These are phyloP conservation scores for Coregonus ussuriensis DNA, from an alignment of 2,797 vertebrate genomes.

Conservation along the genomic window DNA sequence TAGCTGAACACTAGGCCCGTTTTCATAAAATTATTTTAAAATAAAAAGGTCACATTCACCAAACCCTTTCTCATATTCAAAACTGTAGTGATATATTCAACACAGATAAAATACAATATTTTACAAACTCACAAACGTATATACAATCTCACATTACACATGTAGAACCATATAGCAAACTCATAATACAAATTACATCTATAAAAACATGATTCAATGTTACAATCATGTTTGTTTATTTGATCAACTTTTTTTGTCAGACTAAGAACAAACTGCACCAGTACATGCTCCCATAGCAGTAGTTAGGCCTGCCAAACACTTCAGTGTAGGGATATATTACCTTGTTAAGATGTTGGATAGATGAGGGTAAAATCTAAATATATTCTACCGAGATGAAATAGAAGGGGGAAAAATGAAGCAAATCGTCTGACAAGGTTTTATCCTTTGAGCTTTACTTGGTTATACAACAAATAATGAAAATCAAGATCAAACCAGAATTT, in stretches of 20 bases:
- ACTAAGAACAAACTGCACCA: constrained; percentile 56
- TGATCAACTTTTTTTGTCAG: constrained; percentile 38
- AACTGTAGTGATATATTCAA: constrained; percentile 69
- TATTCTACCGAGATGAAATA: constrained; percentile 1
- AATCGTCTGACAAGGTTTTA: background rate
- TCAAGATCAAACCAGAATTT: too few relatives aligned
- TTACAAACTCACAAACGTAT: constrained; percentile 76
- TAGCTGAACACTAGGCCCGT: constrained; percentile 3
- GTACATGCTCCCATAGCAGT: constrained; percentile 65
- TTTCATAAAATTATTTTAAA: constrained; percentile 64
- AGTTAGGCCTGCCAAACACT: constrained; percentile 71
- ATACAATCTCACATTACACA: constrained; percentile 82
- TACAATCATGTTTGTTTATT: constrained; percentile 69
- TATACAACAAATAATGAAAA: background rate
- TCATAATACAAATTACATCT: constrained; percentile 83
- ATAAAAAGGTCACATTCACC: constrained; percentile 70
- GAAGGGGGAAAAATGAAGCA: background rate
- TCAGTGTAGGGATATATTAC: constrained; percentile 72
- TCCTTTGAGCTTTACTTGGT: background rate
- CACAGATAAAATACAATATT: constrained; percentile 78
- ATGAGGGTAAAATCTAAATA: background rate
- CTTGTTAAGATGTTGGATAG: constrained; percentile 28
- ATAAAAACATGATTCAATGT: constrained; percentile 77
- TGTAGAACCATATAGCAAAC: constrained; percentile 79
- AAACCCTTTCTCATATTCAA: constrained; percentile 67